phyloP scores from a whole-genome alignment of 92 coral and sea anemone species.

The Galaxea fascicularis region DNA sequence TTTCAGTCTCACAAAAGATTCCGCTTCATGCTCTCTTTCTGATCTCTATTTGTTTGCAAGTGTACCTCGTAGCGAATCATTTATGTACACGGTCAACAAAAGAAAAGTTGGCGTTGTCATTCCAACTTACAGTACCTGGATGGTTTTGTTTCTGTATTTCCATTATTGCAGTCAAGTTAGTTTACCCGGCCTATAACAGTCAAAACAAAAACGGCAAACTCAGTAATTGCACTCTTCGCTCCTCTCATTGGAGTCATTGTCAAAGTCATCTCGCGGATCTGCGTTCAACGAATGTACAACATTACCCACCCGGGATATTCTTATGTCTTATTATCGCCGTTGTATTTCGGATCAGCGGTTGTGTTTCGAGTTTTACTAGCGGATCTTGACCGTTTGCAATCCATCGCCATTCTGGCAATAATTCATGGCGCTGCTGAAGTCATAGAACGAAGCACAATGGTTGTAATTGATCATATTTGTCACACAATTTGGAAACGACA shows the following conservation, averaged over 20 bases:
- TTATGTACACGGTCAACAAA: no score
- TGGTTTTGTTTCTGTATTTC: no score
- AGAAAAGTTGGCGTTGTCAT: no score
- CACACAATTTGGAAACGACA: neutral
- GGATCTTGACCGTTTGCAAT: neutral
- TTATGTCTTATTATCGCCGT: neutral
- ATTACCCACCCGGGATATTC: slow-evolving; percentile 17
- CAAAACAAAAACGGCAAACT: no score
- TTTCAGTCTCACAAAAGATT: no score
- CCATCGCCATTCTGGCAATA: slow-evolving; percentile 35
- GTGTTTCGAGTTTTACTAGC: slow-evolving; percentile 15
- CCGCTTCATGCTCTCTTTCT: no score
- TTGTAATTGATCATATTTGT: slow-evolving; percentile 12
- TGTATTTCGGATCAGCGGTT: slow-evolving; percentile 10
- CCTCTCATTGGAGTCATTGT: neutral
- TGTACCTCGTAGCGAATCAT: no score
- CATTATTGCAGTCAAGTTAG: no score
- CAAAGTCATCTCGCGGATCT: slow-evolving; percentile 6
- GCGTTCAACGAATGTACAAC: slow-evolving; percentile 7
- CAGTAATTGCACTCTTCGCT: neutral
- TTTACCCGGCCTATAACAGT: no score
- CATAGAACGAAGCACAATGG: slow-evolving; percentile 49
- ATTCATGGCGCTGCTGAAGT: slow-evolving; percentile 46
- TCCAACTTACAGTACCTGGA: no score
- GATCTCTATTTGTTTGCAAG: no score